Percentiles rank a stretch among this genome's conserved stretches.
Evolutionary conservation across 2,888 invertebrate genomes (phyloP).

Genomic region (Chydorus sphaericus): DNA sequence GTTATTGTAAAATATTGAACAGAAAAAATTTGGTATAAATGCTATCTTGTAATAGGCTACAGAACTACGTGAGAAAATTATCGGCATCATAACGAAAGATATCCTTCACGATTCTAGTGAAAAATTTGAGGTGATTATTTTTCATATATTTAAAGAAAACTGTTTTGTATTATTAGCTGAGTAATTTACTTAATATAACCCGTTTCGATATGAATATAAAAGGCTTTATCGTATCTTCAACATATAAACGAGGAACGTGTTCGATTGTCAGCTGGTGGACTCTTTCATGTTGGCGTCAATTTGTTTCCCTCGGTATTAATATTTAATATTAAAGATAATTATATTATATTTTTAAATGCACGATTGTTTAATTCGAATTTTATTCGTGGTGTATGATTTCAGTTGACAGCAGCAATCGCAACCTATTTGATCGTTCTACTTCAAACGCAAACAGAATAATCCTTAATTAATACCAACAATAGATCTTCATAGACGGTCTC

Average conservation of each 20-base stretch:
- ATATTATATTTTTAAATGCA: too few species aligned
- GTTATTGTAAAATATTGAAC: background rate
- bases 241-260: background rate
- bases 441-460: background rate
- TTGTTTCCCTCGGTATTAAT: background rate
- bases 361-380: too few species aligned
- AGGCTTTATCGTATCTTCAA: background rate
- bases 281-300: background rate
- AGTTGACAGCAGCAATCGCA: background rate
- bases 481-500: too few species aligned
- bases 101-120: background rate
- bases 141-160: too few species aligned
- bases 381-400: too few species aligned
- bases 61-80: background rate
- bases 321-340: too few species aligned
- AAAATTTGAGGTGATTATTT: background rate
- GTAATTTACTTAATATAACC: too few species aligned
- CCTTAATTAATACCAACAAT: too few species aligned
- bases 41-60: background rate
- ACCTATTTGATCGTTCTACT: background rate
- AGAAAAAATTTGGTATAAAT: too few species aligned
- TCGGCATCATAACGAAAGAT: background rate
- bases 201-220: too few species aligned
- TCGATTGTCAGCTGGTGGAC: background rate
- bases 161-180: too few species aligned